Conservation (phyloP, 2,888 invertebrate species). For the Drosophila lacicola region DNA sequence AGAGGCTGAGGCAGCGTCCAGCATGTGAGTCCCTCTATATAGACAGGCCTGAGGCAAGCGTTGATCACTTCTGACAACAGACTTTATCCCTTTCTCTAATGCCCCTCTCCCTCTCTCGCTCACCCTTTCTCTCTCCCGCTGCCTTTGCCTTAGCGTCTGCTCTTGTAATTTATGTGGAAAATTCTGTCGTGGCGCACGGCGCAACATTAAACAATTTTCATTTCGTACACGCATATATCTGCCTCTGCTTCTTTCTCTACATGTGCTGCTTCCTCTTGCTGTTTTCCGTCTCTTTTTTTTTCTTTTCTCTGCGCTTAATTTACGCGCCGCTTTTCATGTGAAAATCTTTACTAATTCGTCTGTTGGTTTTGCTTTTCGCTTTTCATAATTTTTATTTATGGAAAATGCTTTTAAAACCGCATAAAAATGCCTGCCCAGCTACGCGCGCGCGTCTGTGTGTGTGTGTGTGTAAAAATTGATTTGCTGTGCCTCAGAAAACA, state of each 20-base stretch:
- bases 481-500: conserved; percentile 19
- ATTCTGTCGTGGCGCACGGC: conserved; percentile 49
- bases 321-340: conserved; percentile 78
- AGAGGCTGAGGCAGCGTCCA: conserved; percentile 23
- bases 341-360: conserved; percentile 78
- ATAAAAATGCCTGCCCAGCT: conserved; percentile 53
- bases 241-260: conserved; percentile 1
- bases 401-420: conserved; percentile 78
- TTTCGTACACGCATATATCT: conserved; percentile 32
- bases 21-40: conserved; percentile 20
- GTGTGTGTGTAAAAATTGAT: conserved; percentile 33
- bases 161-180: conserved; percentile 77
- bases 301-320: conserved; percentile 62
- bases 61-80: conserved; percentile 80
- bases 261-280: conserved; percentile 19
- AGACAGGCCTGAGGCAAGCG: conserved; percentile 64
- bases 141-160: conserved; percentile 6
- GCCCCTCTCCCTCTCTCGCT: conserved; percentile 1
- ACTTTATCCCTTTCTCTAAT: conserved; percentile 12
- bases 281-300: no score
- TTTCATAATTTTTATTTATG: conserved; percentile 78
- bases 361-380: conserved; percentile 52
- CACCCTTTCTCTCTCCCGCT: not conserved
- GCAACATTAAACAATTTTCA: conserved; percentile 78
- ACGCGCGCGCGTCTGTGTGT: conserved; percentile 8